Base-by-base conservation (phyloP, 2,797 vertebrate genomes). In the Naso thynnoides region DNA sequence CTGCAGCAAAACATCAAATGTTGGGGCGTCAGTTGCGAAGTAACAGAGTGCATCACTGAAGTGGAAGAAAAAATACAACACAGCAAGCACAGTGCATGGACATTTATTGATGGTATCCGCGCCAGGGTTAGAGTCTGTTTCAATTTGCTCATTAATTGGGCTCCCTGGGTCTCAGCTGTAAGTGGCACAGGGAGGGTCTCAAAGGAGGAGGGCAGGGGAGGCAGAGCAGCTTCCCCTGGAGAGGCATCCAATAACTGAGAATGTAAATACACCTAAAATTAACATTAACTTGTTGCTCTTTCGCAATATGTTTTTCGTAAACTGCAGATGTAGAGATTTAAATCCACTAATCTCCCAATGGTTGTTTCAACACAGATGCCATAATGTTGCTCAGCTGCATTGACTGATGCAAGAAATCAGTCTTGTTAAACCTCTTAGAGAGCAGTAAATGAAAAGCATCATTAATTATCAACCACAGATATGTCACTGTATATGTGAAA, bases 101-200 rank as follows among this genome's bases (percentile, higher is more conserved):
- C 33, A 38, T 63, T 66, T 21, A 78, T 41, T 68, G 31, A 36
- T 39, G 55, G 60, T 65, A 57, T 73, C 53, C 64, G 59, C 41
- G 50, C 13, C 56, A 16, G 45, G 50, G 53, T 54, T 72, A 21
- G 59, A 78, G 76, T 78, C 78, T 90, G 91, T 92, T 95, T 94
- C 92, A 92, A 87, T 92, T 86, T 85, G 87, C 90, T 94, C 80
- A 78, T 93, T 93, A 90, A 90, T 88, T 89, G 52, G 76, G 65
- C 78, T 79, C 88, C 81, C 86, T 89, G 90, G 92, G 94, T 91
- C 93, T 95, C 94, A 95, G 94, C 94, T 95, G 95, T 81, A 84
- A 69, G 84, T 52, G 73, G 85, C 74, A 58, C 81, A 87, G 87
- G 53, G 62, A 86, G 81, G 78, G 88, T 90, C 94, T 94, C 93